Percentiles rank a stretch among this genome's conserved stretches.
These are phyloP conservation scores for Parazoanthus darwini DNA, from an alignment of 92 coral and sea anemone genomes.

Conservation along the genomic window DNA sequence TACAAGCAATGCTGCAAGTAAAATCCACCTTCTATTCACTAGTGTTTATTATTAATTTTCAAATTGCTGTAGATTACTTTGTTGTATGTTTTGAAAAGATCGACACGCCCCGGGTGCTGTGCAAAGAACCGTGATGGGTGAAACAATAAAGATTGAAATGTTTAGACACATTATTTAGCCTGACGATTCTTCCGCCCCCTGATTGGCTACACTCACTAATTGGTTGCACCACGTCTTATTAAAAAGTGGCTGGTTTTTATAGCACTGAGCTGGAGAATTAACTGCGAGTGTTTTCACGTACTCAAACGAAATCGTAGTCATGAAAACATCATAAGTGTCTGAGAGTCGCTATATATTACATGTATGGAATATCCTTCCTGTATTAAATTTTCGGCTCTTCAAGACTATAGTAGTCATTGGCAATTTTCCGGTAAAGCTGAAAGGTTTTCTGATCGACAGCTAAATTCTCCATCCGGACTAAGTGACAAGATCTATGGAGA, in stretches of 20 bases:
- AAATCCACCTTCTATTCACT: constrained; percentile 55
- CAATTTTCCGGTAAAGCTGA: constrained; percentile 29
- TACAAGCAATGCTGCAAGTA: constrained; percentile 46
- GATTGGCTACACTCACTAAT: constrained; percentile 92
- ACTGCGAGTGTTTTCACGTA: constrained; percentile 59
- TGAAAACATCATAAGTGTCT: constrained; percentile 53
- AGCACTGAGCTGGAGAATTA: constrained; percentile 87
- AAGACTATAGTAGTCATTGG: constrained; percentile 38
- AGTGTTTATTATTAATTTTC: constrained; percentile 57
- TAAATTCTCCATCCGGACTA: constrained; percentile 75
- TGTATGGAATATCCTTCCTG: constrained; percentile 61
- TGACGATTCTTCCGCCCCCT: constrained; percentile 81
- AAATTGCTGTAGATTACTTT: constrained; percentile 95
- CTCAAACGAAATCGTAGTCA: constrained; percentile 55
- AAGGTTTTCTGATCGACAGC: constrained; percentile 64
- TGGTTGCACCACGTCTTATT: constrained; percentile 99
- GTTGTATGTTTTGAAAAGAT: constrained; percentile 89
- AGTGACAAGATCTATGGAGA: constrained; percentile 98
- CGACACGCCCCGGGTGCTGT: constrained; percentile 98
- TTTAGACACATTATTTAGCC: constrained; percentile 99
- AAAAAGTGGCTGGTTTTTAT: constrained; percentile 96
- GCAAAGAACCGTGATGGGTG: constrained; percentile 93
- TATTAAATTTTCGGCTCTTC: constrained; percentile 50
- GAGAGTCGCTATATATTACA: constrained; percentile 45
- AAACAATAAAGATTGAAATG: constrained; percentile 99